Evolutionary conservation across 1,140 invertebrate species (phyloP), one percentile per base, ranked within the genome.

Genomic region (Nymphalis io): DNA sequence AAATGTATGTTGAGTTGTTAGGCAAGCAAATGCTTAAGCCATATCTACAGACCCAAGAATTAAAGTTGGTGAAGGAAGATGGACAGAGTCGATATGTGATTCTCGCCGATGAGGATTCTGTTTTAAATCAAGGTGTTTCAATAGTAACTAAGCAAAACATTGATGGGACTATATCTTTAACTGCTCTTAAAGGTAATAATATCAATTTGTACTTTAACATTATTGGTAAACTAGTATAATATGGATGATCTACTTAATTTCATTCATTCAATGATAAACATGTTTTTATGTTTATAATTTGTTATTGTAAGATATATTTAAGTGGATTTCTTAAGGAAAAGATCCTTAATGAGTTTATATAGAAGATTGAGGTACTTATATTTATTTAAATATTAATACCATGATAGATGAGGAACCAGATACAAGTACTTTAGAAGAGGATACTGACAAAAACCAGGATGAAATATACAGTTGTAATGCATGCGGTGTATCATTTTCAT

Each of bases 381-480:
- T 33, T 33, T 8, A 33, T 33, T 33, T 33, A 33, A 33, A 33
- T 33, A 33, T 53, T 12, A 11, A 78, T 79, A 20, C 71, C 81
- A 78, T 78, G 60, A 23, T 16, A 64, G 21, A 53, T 46, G 39
- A 68, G 10, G 62, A 75, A 51, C 57, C 33, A 61, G 67, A 51
- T 10, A 60, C 42, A 48, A 59, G 23, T 1, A 23, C 16, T 46
- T 15, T 75, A 15, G 73, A 79, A 40, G 23, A 63, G 44, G 78
- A 80, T 20, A n/a, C 59, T 42, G 78, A 78, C 15, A 76, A 81
- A 1, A 70, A 33, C 57, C 63, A 71, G 21, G 91, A 93, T 55
- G 93, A 93, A 69, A 80, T 93, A 13, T 95, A 94, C 74, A 93
- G 90, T 64, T 95, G 94, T 73, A 94, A 93, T 68, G 94, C 92